Evolutionary conservation across 2,888 invertebrate species (phyloP), one percentile per base, ranked within the genome.

Genomic region (Oligia strigilis): DNA sequence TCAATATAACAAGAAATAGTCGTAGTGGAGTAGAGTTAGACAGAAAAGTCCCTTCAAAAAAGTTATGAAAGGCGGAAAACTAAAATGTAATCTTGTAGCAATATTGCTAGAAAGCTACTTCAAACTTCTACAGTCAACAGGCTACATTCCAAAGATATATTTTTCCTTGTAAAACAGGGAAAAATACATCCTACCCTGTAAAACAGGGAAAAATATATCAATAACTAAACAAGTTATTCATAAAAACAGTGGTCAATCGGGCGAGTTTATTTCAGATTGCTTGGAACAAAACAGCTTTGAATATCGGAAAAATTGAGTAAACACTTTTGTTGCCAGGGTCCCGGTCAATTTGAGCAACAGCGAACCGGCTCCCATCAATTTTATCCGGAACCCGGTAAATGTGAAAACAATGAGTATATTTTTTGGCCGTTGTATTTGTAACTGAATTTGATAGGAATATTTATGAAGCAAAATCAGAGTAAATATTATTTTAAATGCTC

Each of bases 341-440:
- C 64, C 49, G 58, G 62, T 75, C 55, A 40, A 73, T 60, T 78
- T 82, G 80, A 88, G 71, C 66, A 82, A 78, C 78, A 78, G 65
- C 62, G 52, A 72, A 64, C 60, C 64, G 29, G 66, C 13, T 55
- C 40, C 64, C 64, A 67, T 80, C 70, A 86, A 64, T 84, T 80
- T 77, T 43, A 79, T 70, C 62, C 65, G 69, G 49, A 78, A 75
- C 76, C 29, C 36, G 11, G 73, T 72, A 66, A 83, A 85, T 67
- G 40, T 19, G 6, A 84, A 75, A 80, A 70, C 62, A 77, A 77
- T 62, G 55, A 82, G 72, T 73, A 66, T 74, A 80, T 80, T 76
- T 82, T 83, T 75, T 36, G 29, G n/a, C 19, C 36, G 52, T 60
- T 78, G 78, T 85, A 62, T 84, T 75, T 82, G 19, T 86, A 85